Conservation (phyloP, 2,888 invertebrate genomes). For the Fragum sueziense region DNA sequence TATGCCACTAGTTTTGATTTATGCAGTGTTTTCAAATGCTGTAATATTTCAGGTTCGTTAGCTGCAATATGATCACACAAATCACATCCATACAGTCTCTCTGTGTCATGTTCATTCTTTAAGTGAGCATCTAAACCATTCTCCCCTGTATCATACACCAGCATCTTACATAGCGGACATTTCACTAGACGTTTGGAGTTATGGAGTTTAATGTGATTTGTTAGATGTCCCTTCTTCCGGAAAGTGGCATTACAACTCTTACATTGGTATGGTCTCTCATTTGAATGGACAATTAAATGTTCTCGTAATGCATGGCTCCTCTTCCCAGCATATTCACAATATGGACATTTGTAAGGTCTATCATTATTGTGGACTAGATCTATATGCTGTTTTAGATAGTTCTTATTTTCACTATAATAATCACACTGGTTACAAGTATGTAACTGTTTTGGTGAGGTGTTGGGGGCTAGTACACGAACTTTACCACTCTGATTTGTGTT, state of each 20-base stretch:
- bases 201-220: slow-evolving; percentile 80
- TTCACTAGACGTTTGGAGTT: slow-evolving; percentile 62
- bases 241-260: slow-evolving; percentile 80
- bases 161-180: slow-evolving; percentile 63
- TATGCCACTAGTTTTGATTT: slow-evolving; percentile 52
- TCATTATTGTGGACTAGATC: slow-evolving; percentile 79
- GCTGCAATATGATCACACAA: slow-evolving; percentile 74
- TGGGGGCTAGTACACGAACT: neutral
- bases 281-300: slow-evolving; percentile 80
- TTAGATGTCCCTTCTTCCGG: slow-evolving; percentile 80
- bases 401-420: slow-evolving; percentile 79
- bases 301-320: slow-evolving; percentile 79
- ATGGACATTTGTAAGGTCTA: slow-evolving; percentile 80
- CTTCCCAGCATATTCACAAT: slow-evolving; percentile 81
- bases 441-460: slow-evolving; percentile 25
- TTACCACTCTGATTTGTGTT: neutral
- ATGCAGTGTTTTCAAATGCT: slow-evolving; percentile 65
- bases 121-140: slow-evolving; percentile 69
- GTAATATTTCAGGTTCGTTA: slow-evolving; percentile 65
- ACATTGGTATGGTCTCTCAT: slow-evolving; percentile 78
- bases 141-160: slow-evolving; percentile 61
- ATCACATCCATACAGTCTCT: slow-evolving; percentile 76
- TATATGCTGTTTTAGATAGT: slow-evolving; percentile 80
- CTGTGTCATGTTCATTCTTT: slow-evolving; percentile 69
- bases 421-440: slow-evolving; percentile 69